phyloP scores from a whole-genome alignment of 2,113 vertebrate genomes.

The Pterocles gutturalis region DNA sequence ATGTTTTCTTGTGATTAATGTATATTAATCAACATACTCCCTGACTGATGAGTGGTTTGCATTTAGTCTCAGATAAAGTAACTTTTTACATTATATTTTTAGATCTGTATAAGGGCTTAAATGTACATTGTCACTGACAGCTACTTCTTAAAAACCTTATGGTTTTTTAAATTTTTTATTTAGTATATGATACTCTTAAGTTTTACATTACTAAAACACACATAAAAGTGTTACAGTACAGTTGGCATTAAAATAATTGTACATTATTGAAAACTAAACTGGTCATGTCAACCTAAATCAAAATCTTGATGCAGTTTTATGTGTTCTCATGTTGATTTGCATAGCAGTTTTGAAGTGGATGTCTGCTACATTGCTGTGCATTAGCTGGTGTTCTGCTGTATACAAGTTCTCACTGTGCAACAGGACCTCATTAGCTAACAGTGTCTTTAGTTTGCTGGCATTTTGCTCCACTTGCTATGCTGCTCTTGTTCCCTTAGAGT shows the following conservation, averaged over 20 bases:
- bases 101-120: not conserved
- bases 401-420: not conserved
- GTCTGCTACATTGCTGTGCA: not conserved
- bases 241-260: not conserved
- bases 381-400: not conserved
- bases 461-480: constrained; percentile 53
- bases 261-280: not conserved
- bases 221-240: not conserved
- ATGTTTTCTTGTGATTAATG: not conserved
- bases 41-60: not conserved
- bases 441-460: not conserved
- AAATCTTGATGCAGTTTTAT: not conserved
- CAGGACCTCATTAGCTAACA: not conserved
- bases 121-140: not conserved
- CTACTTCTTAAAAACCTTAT: not conserved
- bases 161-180: not conserved
- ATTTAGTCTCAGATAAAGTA: not conserved
- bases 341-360: not conserved
- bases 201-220: not conserved
- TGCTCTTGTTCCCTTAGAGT: constrained; percentile 23
- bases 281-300: not conserved
- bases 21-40: not conserved
- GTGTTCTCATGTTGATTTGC: not conserved
- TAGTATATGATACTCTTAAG: not conserved
- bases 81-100: not conserved